Evolutionary conservation across 1,140 invertebrate species (phyloP).

Genomic region (Drosophila takahashii): DNA sequence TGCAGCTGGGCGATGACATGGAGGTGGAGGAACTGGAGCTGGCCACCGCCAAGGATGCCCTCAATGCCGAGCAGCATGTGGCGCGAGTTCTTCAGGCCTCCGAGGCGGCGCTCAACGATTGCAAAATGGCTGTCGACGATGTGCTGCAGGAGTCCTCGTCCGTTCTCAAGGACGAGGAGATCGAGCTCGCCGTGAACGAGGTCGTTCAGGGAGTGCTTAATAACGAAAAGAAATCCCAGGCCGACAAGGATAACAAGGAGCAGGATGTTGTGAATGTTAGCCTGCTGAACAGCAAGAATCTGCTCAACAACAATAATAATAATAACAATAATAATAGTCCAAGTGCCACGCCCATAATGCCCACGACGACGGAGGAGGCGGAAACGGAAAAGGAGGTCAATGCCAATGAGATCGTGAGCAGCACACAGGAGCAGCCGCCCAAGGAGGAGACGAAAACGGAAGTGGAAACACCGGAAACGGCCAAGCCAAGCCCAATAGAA

Average conservation of each 20-base stretch:
- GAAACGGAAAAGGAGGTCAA: slow-evolving; percentile 49
- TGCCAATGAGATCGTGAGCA: slow-evolving; percentile 64
- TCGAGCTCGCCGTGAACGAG: slow-evolving; percentile 85
- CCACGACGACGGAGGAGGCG: slow-evolving; percentile 1
- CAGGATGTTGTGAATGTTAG: slow-evolving; percentile 67
- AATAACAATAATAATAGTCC: slow-evolving; percentile 55
- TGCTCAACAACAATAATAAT: slow-evolving; percentile 74
- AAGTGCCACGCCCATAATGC: slow-evolving; percentile 11
- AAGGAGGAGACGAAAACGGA: slow-evolving; percentile 18
- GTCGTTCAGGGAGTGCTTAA: slow-evolving; percentile 84
- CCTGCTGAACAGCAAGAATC: slow-evolving; percentile 78
- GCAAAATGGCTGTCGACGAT: slow-evolving; percentile 78
- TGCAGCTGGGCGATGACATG: slow-evolving; percentile 71
- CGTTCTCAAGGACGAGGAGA: slow-evolving; percentile 86
- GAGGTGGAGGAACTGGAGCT: slow-evolving; percentile 85
- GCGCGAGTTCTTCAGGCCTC: slow-evolving; percentile 86
- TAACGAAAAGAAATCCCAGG: slow-evolving; percentile 70
- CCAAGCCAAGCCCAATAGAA: slow-evolving; percentile 23
- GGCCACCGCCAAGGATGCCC: slow-evolving; percentile 65
- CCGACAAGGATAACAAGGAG: slow-evolving; percentile 11
- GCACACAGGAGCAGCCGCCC: slow-evolving; percentile 11
- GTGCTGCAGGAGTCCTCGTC: slow-evolving; percentile 84
- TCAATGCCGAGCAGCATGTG: slow-evolving; percentile 86
- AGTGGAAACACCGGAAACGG: slow-evolving; percentile 12
- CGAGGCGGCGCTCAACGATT: slow-evolving; percentile 86